A percentile compares a stretch with the other conserved stretches of the same genome.
Conservation (phyloP, 30 jellyfish, hydroid and myxozoan species). For the Aurelia sp. region DNA sequence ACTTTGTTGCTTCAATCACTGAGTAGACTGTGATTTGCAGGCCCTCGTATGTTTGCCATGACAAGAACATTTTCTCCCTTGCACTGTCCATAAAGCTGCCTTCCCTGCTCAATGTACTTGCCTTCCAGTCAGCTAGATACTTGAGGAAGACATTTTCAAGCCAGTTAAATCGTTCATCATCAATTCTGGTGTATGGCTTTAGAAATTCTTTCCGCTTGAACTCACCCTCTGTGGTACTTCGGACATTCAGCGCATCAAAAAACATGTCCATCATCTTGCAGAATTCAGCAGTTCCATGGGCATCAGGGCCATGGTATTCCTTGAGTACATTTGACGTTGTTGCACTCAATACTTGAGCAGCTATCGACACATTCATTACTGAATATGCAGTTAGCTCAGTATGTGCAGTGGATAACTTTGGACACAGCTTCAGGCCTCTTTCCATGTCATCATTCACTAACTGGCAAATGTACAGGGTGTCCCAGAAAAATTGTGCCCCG, state of each 20-base stretch:
- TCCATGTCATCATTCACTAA: neutral
- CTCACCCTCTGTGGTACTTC: conserved; percentile 17
- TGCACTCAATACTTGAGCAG: conserved; percentile 66
- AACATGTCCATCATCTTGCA: conserved; percentile 45
- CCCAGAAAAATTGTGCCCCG: too few species aligned
- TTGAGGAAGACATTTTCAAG: conserved; percentile 16
- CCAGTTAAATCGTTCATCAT: conserved; percentile 41
- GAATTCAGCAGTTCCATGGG: conserved; percentile 34
- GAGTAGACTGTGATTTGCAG: conserved; percentile 45
- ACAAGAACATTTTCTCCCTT: conserved; percentile 42
- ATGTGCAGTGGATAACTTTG: conserved; percentile 41
- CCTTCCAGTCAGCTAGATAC: conserved; percentile 56
- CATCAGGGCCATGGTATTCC: too few species aligned
- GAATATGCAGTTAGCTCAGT: conserved; percentile 34
- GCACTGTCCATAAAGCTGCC: conserved; percentile 26
- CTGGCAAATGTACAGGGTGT: neutral
- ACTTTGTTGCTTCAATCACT: conserved; percentile 21
- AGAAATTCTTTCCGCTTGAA: conserved; percentile 18
- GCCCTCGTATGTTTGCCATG: conserved; percentile 62
- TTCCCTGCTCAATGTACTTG: conserved; percentile 4
- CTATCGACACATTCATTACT: conserved; percentile 29
- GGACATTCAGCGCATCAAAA: conserved; percentile 55
- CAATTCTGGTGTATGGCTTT: conserved; percentile 20
- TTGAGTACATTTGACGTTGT: conserved; percentile 26
- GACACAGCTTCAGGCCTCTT: conserved; percentile 13